Evolutionary conservation across 1,140 invertebrate genomes (phyloP).

Genomic region (Forficula auricularia): DNA sequence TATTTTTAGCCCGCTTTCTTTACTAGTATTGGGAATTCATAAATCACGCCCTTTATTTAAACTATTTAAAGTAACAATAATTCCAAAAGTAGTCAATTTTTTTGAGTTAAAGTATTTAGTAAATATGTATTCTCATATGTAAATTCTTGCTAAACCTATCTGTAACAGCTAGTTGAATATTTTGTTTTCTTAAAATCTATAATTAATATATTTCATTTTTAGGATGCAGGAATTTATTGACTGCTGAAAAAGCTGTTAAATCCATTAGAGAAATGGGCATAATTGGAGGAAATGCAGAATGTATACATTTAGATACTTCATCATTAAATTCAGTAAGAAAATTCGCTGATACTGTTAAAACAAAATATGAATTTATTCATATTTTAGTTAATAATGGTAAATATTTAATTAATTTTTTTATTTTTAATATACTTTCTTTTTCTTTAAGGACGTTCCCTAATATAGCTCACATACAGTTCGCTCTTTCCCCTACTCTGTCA

Average conservation of each 20-base stretch:
- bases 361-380: slow-evolving; percentile 44
- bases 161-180: no score
- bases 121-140: no score
- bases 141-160: no score
- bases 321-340: slow-evolving; percentile 52
- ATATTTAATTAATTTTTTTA: slow-evolving; percentile 3
- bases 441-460: background rate
- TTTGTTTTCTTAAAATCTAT: no score
- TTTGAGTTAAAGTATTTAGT: no score
- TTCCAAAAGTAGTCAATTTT: no score
- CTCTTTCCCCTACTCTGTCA: no score
- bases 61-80: no score
- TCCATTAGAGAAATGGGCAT: slow-evolving; percentile 33
- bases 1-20: no score
- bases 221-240: slow-evolving; percentile 48
- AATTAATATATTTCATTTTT: slow-evolving; percentile 14
- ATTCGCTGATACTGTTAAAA: slow-evolving; percentile 49
- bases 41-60: no score
- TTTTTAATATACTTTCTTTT: slow-evolving; percentile 4
- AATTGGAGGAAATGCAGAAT: slow-evolving; percentile 28
- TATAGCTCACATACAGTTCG: no score
- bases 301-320: slow-evolving; percentile 36
- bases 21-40: no score
- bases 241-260: slow-evolving; percentile 35
- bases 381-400: slow-evolving; percentile 69